Percentiles rank a stretch among this genome's conserved stretches.
Evolutionary conservation across 2,113 vertebrate species (phyloP).

Genomic region (Nycticorax nycticorax): DNA sequence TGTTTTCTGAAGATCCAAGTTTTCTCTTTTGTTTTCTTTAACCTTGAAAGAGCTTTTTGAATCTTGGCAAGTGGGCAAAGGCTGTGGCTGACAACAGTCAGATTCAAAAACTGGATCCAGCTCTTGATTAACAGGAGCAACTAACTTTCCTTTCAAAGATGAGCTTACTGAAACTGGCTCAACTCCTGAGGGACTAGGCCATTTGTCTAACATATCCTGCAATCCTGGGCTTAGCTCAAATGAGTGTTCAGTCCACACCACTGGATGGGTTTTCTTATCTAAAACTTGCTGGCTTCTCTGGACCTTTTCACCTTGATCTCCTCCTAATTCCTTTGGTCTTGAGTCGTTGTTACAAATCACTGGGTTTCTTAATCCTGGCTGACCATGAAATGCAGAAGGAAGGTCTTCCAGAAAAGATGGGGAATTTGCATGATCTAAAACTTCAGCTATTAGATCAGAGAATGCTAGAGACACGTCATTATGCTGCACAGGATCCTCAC

Average conservation of each 20-base stretch:
- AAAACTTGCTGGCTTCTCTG: slow-evolving; percentile 4
- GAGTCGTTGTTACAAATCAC: neutral
- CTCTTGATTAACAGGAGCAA: slow-evolving; percentile 25
- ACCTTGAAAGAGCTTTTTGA: slow-evolving; percentile 7
- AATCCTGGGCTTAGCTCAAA: slow-evolving; percentile 87
- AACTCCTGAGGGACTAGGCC: slow-evolving; percentile 78
- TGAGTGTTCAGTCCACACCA: slow-evolving; percentile 15
- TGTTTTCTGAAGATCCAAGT: neutral
- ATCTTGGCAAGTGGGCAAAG: slow-evolving; percentile 1
- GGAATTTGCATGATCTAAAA: slow-evolving; percentile 54
- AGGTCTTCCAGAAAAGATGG: neutral
- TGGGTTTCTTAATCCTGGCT: neutral
- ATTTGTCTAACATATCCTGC: slow-evolving; percentile 87
- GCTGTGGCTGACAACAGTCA: neutral
- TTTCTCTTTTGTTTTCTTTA: neutral
- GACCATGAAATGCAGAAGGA: neutral
- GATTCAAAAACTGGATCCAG: neutral
- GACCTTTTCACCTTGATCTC: slow-evolving; percentile 4
- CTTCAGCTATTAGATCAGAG: slow-evolving; percentile 81
- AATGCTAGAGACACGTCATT: slow-evolving; percentile 77
- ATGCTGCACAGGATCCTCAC: neutral
- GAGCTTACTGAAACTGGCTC: neutral
- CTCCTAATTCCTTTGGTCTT: neutral
- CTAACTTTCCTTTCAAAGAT: neutral
- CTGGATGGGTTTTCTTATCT: neutral